Base-by-base conservation (phyloP, 2,113 vertebrate genomes). In the Baryphthengus martii region DNA sequence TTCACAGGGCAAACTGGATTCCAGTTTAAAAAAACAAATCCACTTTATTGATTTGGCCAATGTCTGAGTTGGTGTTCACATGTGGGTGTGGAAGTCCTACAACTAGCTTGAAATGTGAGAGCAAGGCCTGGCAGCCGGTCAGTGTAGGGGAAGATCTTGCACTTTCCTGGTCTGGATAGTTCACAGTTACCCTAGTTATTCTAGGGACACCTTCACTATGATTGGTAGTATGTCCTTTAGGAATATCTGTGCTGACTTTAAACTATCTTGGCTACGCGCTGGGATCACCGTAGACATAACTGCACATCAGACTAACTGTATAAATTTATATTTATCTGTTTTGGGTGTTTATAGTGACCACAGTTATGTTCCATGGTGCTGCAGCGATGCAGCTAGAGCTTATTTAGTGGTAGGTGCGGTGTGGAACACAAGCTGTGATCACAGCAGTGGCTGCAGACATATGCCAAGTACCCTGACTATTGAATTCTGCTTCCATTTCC, bases 61-160 rank as follows among this genome's bases (percentile, higher is more conserved):
- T 17, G 13, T 26, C 52, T 15, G 17, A 13, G 23, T 10, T 44
- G 56, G 31, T 0, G 0, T 21, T 3, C 11, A n/a, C 13, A 40
- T 53, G 9, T 50, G 12, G 3, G 4, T 33, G 39, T 6, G 11
- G 33, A 76, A 63, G 13, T 52, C 35, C 28, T n/a, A 55, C 15
- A 35, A 17, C 17, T 37, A 17, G 11, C 8, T 11, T 2, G 2
- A 42, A 73, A 29, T 0, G 0, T 21, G 58, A 37, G 5, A 26
- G 9, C 18, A 40, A 18, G 18, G 44, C 14, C 19, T 0, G 0
- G 25, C 0, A 4, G 18, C 42, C 40, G 13, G 8, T 12, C n/a
- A 62, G 28, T 3, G 1, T 35, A 25, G 10, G 11, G 7, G 17
- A 76, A 75, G 74, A 31, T 31, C 6, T 39, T 65, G 16, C 29